Evolutionary conservation across 2,113 vertebrate species (phyloP), one percentile per base, ranked within the genome.

Genomic region (Phylloscopus whistleri): DNA sequence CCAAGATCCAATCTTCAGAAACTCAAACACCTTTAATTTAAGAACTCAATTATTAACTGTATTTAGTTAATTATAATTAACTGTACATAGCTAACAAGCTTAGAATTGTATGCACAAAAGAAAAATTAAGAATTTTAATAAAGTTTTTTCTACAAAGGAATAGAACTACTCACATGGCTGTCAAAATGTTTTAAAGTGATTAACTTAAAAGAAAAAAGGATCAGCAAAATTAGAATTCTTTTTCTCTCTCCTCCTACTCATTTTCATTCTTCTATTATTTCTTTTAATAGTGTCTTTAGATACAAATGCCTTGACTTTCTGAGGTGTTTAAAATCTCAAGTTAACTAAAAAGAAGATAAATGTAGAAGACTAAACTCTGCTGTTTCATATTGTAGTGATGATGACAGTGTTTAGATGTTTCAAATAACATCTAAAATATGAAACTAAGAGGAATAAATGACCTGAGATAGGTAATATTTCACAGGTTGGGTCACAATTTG

Each of bases 151-250:
- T 87, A 51, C 35, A 79, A 63, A 92, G 41, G 53, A 94, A 78
- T 66, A 59, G 66, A 85, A 48, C 49, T 53, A 59, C 41, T 83
- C 33, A 43, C 49, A 63, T 5, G 11, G n/a, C 8, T 92, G 68
- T 93, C 90, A 94, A 93, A 94, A 94, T 70, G 28, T 89, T 96
- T 91, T 87, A 74, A 87, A 74, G 33, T 73, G 15, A 49, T 87
- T 70, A 48, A 91, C 81, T 87, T 93, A 72, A 93, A 80, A 78
- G 75, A 73, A 73, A 74, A 22, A 70, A 94, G 24, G 12, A 37
- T n/a, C 0, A 2, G 24, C 51, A 90, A 89, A 95, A 81, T 69
- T 84, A 39, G 11, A 80, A 52, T 66, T n/a, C 11, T 48, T 93
- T 89, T 84, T 77, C 14, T 84, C 33, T 63, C 27, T 66, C 59